phyloP scores from a whole-genome alignment of 2,797 vertebrate genomes.

The Pseudochirops cupreus region DNA sequence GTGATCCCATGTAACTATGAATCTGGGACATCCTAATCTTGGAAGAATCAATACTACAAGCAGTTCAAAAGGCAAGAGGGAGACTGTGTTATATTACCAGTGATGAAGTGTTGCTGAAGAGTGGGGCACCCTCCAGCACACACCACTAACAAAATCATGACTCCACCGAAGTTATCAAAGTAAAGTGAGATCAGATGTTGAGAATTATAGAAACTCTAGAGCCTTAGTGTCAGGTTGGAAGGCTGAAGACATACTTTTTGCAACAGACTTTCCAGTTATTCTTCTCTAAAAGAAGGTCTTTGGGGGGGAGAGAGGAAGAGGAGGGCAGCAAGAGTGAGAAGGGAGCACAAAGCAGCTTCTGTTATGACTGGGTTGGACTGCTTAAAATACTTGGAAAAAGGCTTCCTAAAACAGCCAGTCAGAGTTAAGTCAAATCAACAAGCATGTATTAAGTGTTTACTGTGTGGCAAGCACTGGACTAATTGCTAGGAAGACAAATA shows the following conservation, averaged over 20 bases:
- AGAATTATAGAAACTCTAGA: background rate
- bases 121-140: background rate
- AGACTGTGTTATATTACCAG: background rate
- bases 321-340: background rate
- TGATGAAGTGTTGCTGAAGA: background rate
- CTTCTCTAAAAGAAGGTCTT: background rate
- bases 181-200: background rate
- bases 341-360: background rate
- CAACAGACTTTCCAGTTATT: background rate
- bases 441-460: background rate
- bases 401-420: background rate
- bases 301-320: background rate
- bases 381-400: background rate
- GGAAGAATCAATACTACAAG: background rate
- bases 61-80: background rate
- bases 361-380: background rate
- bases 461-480: background rate
- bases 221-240: background rate
- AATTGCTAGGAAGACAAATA: background rate
- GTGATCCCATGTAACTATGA: background rate
- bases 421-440: background rate
- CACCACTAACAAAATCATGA: background rate
- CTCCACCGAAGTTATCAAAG: background rate
- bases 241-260: background rate
- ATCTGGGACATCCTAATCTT: background rate